A percentile compares a stretch with the other conserved stretches of the same genome.
Conservation (phyloP, 1,140 invertebrate species). For the Tetragonula clypearis region DNA sequence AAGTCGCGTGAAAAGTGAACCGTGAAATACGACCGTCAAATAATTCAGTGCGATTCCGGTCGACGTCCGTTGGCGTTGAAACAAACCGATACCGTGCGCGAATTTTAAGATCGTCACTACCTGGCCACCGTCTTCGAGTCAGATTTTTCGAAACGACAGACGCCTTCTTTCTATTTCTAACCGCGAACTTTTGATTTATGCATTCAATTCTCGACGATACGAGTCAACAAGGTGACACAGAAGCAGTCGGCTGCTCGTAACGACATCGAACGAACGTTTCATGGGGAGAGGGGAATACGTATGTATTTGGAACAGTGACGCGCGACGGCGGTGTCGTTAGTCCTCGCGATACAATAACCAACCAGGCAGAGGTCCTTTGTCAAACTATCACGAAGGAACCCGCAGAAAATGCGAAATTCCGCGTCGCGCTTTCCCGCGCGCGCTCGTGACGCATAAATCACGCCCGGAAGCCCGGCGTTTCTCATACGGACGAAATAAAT, state of each 20-base stretch:
- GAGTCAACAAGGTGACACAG: background rate
- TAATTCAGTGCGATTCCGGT: slow-evolving; percentile 20
- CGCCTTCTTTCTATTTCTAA: background rate
- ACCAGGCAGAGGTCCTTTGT: background rate
- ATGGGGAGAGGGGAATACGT: background rate
- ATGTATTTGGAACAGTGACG: background rate
- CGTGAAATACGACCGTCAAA: slow-evolving; percentile 33
- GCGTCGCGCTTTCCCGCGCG: slow-evolving; percentile 13
- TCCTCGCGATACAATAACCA: background rate
- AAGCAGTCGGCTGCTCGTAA: background rate
- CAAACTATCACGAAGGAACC: slow-evolving; percentile 6
- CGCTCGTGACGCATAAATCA: slow-evolving; percentile 24
- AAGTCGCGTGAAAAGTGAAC: slow-evolving; percentile 31
- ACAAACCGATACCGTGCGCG: background rate
- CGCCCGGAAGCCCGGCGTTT: slow-evolving; percentile 15
- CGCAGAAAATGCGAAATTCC: slow-evolving; percentile 25
- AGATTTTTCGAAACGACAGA: background rate
- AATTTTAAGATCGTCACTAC: background rate
- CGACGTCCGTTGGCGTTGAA: slow-evolving; percentile 6
- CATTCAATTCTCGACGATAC: background rate
- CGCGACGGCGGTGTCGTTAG: background rate
- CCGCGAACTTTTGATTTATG: background rate
- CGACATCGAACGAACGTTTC: background rate
- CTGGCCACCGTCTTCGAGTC: background rate
- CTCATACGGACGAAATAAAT: slow-evolving; percentile 37